phyloP scores from a whole-genome alignment of 2,113 vertebrate species.

The Thermophis baileyi region DNA sequence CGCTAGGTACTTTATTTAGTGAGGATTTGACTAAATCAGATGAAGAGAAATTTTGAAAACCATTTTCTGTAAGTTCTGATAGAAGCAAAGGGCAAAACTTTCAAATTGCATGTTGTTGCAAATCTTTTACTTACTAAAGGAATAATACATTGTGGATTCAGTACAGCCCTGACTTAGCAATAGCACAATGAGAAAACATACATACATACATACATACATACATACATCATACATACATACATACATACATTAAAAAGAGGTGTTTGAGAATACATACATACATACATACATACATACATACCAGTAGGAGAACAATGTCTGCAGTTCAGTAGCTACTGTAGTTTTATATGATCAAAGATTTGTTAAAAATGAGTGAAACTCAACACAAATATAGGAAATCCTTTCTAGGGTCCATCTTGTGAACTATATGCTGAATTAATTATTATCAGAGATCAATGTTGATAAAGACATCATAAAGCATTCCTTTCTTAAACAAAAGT shows the following conservation, averaged over 20 bases:
- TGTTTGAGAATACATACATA: too few species aligned
- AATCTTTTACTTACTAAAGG: background rate
- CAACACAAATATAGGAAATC: background rate
- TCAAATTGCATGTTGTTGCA: background rate
- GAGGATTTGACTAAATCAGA: background rate
- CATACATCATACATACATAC: too few species aligned
- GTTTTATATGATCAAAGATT: background rate
- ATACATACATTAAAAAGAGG: background rate
- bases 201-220: too few species aligned
- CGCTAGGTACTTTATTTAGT: background rate
- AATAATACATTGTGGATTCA: background rate
- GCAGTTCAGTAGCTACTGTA: background rate
- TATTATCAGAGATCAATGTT: background rate
- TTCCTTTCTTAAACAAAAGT: slow-evolving; percentile 12
- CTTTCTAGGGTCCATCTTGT: background rate
- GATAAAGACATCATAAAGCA: background rate
- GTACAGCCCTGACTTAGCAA: background rate
- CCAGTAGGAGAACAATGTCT: background rate
- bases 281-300: background rate
- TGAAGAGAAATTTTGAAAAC: background rate
- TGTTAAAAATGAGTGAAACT: background rate
- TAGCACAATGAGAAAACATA: background rate
- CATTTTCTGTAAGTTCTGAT: background rate
- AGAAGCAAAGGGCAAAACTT: background rate
- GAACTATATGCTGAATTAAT: background rate